Evolutionary conservation across 2,888 invertebrate genomes (phyloP), one percentile per base, ranked within the genome.

Genomic region (Eudemis profundana): DNA sequence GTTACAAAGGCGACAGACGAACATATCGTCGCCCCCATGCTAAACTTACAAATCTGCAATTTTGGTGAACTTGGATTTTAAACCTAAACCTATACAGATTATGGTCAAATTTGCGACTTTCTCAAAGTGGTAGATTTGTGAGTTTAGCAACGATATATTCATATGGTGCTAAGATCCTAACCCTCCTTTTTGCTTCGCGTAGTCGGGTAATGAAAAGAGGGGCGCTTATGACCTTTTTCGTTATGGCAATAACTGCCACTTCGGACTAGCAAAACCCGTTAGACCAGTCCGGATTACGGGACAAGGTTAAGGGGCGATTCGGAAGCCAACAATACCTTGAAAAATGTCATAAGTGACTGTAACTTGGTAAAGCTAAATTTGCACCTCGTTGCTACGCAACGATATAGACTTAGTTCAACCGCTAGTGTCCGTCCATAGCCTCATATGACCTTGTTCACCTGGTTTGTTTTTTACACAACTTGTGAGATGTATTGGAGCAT

Each of bases 251-350:
- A 54, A 40, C 53, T 15, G n/a, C 23, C 42, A 44, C 29, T 29
- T 27, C 29, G 15, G 27, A 44, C 29, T 56, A 56, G 56, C 44
- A 7, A 44, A 63, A 63, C 56, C 50, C 56, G 56, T 63, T 42
- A 49, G 10, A 63, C 63, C 42, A 57, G 63, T 63, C 36, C 23
- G 27, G 61, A 61, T 51, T 61, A 46, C 29, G 46, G 56, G 49
- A 42, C 63, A 50, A 63, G 63, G 61, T 44, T 51, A 44, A 36
- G 33, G 61, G 49, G 63, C 47, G 51, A 54, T 51, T 61, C 61
- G 44, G 51, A 61, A 51, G 61, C 44, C 19, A 23, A 38, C 23
- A 23, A 23, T 44, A n/a, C 17, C 19, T 56, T 4, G 7, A 29
- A 42, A 23, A 54, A 42, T 4, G 42, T 7, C 12, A 29, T 29